These are phyloP conservation scores for Siphlonurus alternatus DNA, from an alignment of 2,888 invertebrate genomes.

Conservation along the genomic window DNA sequence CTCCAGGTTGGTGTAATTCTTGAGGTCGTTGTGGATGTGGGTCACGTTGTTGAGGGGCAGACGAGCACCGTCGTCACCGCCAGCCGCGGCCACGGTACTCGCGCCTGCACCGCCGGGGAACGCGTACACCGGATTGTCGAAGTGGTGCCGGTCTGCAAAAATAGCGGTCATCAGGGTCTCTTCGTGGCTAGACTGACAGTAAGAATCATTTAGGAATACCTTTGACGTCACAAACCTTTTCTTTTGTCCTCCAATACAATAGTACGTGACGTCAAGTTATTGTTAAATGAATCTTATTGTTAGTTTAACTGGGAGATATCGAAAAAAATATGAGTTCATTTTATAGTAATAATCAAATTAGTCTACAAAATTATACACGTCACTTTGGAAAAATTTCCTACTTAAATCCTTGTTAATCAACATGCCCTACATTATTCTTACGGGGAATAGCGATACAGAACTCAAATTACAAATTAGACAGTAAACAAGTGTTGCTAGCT, in stretches of 20 bases:
- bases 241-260: no score
- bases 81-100: conserved; percentile 8
- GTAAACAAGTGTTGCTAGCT: no score
- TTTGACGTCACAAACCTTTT: no score
- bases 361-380: no score
- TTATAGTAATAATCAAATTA: neutral
- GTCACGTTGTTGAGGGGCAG: conserved; percentile 29
- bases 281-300: no score
- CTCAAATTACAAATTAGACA: no score
- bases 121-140: conserved; percentile 84
- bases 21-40: conserved; percentile 39
- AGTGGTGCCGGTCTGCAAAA: conserved; percentile 59
- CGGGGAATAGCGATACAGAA: no score
- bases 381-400: no score
- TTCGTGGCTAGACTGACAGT: neutral
- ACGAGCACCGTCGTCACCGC: conserved; percentile 25
- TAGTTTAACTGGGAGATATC: neutral
- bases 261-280: no score
- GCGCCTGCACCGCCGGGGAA: conserved; percentile 28
- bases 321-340: neutral
- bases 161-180: no score
- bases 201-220: neutral
- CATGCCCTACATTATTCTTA: no score
- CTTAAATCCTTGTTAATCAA: no score
- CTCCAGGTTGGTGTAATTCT: conserved; percentile 42